Evolutionary conservation across 2,113 vertebrate genomes (phyloP).

Genomic region (Orycteropus afer): DNA sequence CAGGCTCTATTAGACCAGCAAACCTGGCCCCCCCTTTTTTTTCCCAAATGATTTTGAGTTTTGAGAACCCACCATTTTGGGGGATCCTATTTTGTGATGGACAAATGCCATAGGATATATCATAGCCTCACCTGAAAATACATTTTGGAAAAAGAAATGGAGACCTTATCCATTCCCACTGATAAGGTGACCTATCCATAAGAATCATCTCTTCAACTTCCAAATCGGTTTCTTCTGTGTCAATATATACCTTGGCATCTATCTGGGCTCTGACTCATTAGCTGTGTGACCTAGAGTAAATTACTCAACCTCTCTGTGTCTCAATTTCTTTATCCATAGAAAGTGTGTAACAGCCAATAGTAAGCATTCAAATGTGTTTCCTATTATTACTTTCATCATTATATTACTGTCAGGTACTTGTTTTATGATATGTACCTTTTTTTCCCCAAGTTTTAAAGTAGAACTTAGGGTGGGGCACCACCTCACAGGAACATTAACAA

Average conservation of each 20-base stretch:
- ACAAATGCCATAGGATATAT: background rate
- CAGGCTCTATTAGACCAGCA: too few relatives aligned
- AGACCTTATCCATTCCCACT: background rate
- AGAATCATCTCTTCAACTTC: background rate
- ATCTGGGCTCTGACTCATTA: background rate
- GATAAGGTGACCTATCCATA: background rate
- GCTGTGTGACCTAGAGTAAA: background rate
- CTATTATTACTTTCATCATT: background rate
- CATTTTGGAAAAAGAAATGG: background rate
- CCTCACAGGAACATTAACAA: background rate
- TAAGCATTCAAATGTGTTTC: rapidly evolving
- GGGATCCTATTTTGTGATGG: background rate
- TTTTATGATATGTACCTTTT: background rate
- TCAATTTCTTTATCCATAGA: background rate
- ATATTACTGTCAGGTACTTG: background rate
- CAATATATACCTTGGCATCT: background rate
- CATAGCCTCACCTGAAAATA: background rate
- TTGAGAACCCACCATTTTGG: background rate
- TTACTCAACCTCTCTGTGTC: background rate
- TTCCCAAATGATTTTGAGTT: too few relatives aligned
- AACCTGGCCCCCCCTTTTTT: too few relatives aligned
- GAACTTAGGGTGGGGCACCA: background rate
- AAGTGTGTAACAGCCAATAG: rapidly evolving
- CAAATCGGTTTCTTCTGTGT: background rate
- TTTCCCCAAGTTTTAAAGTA: background rate